A percentile compares a stretch with the other conserved stretches of the same genome.
Conservation (phyloP, 30 jellyfish, hydroid and myxozoan genomes). For the Chrysaora quinquecirrha region DNA sequence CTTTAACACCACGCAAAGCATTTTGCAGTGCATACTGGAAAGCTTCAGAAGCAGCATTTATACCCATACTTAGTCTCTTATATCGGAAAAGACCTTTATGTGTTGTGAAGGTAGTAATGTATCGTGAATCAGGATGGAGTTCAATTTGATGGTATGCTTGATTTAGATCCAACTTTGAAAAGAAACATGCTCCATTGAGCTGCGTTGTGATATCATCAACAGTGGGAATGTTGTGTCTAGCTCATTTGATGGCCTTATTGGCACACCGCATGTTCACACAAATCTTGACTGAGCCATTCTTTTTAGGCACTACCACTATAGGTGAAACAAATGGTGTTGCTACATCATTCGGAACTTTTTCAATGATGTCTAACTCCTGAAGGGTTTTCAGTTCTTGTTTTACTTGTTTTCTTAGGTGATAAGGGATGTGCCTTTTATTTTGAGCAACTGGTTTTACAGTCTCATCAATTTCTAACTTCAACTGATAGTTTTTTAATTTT, state of each 20-base stretch:
- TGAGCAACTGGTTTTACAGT: conserved; percentile 25
- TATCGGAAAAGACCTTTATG: conserved; percentile 46
- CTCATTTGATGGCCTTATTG: conserved; percentile 32
- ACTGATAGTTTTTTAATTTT: neutral
- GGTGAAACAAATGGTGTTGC: conserved; percentile 11
- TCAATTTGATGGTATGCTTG: conserved; percentile 45
- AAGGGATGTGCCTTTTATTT: conserved; percentile 20
- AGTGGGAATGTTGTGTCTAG: conserved; percentile 37
- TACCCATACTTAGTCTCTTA: conserved; percentile 35
- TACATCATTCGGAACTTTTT: neutral
- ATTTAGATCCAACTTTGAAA: conserved; percentile 24
- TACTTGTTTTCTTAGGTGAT: conserved; percentile 12
- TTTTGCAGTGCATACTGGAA: conserved; percentile 34
- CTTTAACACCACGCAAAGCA: neutral
- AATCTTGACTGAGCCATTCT: conserved; percentile 16
- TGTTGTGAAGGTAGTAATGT: conserved; percentile 58
- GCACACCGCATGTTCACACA: conserved; percentile 54
- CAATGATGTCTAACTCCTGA: conserved; percentile 7
- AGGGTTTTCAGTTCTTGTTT: conserved; percentile 11
- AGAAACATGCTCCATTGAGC: conserved; percentile 36
- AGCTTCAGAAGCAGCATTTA: conserved; percentile 23
- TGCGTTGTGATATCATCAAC: conserved; percentile 36
- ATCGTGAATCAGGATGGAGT: conserved; percentile 33
- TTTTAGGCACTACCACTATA: conserved; percentile 27
- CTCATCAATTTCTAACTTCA: conserved; percentile 22